Evolutionary conservation across 2,797 vertebrate genomes (phyloP).

Genomic region (Pitangus sulphuratus): DNA sequence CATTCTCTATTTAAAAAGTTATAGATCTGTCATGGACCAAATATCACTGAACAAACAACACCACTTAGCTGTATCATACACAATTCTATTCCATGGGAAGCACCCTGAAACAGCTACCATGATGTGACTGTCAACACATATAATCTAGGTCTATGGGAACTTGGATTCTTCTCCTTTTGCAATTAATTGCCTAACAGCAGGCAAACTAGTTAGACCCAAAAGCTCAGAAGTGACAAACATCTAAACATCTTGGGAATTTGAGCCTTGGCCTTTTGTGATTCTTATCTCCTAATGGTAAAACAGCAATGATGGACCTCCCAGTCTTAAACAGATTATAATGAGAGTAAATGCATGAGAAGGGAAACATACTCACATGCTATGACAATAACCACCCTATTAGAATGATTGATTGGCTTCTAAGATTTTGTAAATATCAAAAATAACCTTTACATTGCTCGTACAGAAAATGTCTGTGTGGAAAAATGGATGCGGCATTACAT

Average conservation of each 20-base stretch:
- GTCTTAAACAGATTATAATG: not conserved
- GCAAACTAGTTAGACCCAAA: not conserved
- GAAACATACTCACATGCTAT: not conserved
- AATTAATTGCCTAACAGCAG: not conserved
- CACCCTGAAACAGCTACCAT: not conserved
- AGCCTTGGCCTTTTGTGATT: not conserved
- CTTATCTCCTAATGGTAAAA: not conserved
- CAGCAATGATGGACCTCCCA: not conserved
- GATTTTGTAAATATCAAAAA: not conserved
- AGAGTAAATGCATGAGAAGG: not conserved
- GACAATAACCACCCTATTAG: not conserved
- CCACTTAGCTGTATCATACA: not conserved
- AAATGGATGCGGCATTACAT: not conserved
- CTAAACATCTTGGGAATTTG: not conserved
- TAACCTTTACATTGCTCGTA: not conserved
- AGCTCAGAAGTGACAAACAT: not conserved
- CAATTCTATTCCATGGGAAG: not conserved
- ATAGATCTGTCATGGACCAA: not conserved
- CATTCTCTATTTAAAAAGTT: not conserved
- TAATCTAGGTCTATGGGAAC: not conserved
- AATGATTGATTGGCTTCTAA: not conserved
- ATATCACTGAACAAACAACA: not conserved
- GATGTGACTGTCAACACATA: not conserved
- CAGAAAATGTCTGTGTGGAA: not conserved
- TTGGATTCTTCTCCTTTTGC: not conserved